Conservation (phyloP, 2,888 invertebrate species). For the Odontothrips loti region DNA sequence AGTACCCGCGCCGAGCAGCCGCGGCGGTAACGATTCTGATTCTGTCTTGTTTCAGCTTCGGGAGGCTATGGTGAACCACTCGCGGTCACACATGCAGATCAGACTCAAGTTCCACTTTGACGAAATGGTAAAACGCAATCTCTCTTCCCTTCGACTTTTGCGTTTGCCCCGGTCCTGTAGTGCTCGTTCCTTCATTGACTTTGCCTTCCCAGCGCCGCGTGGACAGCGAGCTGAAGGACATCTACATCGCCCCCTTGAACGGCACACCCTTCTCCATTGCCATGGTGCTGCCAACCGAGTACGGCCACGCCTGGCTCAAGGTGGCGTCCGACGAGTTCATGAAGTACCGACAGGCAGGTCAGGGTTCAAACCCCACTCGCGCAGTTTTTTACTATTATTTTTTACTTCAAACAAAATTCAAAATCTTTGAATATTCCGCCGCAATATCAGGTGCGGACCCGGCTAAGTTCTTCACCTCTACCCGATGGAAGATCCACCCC, state of each 20-base stretch:
- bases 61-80: constrained; percentile 65
- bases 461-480: constrained; percentile 66
- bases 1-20: no score
- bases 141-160: neutral
- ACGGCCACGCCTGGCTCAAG: constrained; percentile 70
- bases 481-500: constrained; percentile 75
- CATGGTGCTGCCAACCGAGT: constrained; percentile 73
- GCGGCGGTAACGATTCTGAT: no score
- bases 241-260: constrained; percentile 75
- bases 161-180: neutral
- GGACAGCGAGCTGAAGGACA: constrained; percentile 72
- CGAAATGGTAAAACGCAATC: constrained; percentile 54
- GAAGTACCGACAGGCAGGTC: constrained; percentile 60
- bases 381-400: neutral
- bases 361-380: constrained; percentile 28
- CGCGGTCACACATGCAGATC: constrained; percentile 61
- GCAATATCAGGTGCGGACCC: constrained; percentile 46
- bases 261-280: constrained; percentile 85
- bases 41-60: constrained; percentile 54
- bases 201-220: constrained; percentile 61
- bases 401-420: no score
- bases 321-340: constrained; percentile 70
- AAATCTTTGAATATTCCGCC: no score
- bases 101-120: constrained; percentile 80
- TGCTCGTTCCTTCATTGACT: neutral